Percentiles rank a stretch among this genome's conserved stretches.
Conservation (phyloP, 2,888 invertebrate genomes). For the Pachliopta kotzebuea region DNA sequence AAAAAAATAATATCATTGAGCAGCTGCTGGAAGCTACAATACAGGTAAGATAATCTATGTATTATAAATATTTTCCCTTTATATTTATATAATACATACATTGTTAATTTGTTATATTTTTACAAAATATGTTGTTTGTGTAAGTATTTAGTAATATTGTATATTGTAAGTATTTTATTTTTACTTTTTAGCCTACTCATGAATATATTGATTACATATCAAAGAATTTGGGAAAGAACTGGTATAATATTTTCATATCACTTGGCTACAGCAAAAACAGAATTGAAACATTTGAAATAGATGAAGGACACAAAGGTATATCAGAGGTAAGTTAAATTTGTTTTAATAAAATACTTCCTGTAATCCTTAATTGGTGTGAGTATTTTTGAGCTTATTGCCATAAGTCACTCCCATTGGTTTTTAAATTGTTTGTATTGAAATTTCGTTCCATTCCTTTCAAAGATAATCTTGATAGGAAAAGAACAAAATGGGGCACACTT, state of each 20-base stretch:
- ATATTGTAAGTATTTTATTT: neutral
- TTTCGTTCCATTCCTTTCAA: no score
- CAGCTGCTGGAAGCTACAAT: conserved; percentile 59
- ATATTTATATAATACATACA: no score
- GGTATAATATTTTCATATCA: conserved; percentile 78
- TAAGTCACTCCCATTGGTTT: neutral
- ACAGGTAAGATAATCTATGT: conserved; percentile 44
- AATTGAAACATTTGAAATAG: conserved; percentile 80
- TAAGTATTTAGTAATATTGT: neutral
- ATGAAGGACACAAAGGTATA: conserved; percentile 68
- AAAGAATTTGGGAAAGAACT: conserved; percentile 81
- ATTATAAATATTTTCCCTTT: no score
- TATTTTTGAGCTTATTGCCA: neutral
- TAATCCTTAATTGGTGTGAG: neutral
- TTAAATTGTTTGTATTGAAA: no score
- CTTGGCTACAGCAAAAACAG: conserved; percentile 81
- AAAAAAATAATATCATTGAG: conserved; percentile 57
- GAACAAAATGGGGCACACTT: no score
- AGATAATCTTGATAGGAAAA: no score
- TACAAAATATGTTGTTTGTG: no score
- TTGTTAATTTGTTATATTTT: no score
- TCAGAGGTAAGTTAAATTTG: conserved; percentile 75
- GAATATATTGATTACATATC: conserved; percentile 80
- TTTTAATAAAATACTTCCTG: neutral
- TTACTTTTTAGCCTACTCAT: conserved; percentile 60